Evolutionary conservation across 1,140 invertebrate genomes (phyloP).

Genomic region (Heterodera carotae): DNA sequence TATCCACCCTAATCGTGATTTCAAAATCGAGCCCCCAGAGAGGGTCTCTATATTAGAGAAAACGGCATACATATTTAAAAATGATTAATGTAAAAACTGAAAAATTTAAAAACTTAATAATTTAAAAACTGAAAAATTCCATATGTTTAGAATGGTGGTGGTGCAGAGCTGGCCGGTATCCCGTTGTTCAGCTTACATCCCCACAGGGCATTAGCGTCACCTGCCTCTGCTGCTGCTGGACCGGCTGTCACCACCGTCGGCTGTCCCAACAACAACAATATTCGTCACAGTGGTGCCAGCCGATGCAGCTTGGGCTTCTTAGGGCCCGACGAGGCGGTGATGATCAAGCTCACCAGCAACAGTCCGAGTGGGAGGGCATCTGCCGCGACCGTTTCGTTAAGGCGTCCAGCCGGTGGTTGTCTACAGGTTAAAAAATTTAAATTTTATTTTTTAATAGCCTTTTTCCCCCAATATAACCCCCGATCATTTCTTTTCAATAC

Average conservation of each 20-base stretch:
- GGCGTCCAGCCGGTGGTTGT: background rate
- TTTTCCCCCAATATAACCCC: no score
- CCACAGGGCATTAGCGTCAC: slow-evolving; percentile 21
- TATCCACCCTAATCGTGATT: no score
- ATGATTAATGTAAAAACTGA: no score
- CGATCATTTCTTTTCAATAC: no score
- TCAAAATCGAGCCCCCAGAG: no score
- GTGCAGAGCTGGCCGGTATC: slow-evolving; percentile 34
- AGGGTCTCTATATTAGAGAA: no score
- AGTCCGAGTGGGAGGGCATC: background rate
- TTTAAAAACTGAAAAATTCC: slow-evolving; percentile 16
- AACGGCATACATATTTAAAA: no score
- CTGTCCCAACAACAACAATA: background rate
- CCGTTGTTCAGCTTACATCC: slow-evolving; percentile 39
- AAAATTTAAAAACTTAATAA: no score
- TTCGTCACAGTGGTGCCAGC: background rate
- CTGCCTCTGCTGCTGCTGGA: slow-evolving; percentile 6
- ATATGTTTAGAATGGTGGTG: slow-evolving; percentile 49
- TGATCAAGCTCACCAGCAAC: background rate
- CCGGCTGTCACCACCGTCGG: slow-evolving; percentile 20
- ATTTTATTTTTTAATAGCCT: background rate
- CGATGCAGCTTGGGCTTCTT: slow-evolving; percentile 9
- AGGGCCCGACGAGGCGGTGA: background rate
- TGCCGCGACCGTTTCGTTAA: background rate
- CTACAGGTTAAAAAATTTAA: background rate